Evolutionary conservation across 2,888 invertebrate species (phyloP).

Genomic region (Andrena chrysosceles): DNA sequence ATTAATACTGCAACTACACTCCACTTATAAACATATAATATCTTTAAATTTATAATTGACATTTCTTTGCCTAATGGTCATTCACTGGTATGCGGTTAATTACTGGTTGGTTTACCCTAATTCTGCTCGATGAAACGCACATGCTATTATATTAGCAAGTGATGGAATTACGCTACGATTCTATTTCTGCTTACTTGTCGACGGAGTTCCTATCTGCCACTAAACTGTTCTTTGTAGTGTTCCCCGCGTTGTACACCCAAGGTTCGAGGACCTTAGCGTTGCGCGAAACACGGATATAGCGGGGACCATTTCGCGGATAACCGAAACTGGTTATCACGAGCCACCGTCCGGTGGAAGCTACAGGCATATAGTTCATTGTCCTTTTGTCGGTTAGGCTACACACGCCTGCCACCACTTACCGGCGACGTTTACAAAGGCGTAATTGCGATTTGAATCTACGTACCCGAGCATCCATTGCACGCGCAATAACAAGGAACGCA

Average conservation of each 20-base stretch:
- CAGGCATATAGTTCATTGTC: constrained; percentile 69
- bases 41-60: no score
- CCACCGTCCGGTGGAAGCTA: constrained; percentile 56
- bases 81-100: no score
- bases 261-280: constrained; percentile 1
- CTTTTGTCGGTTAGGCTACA: constrained; percentile 67
- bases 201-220: not conserved
- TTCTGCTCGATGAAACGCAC: no score
- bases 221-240: not conserved
- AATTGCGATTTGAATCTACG: constrained; percentile 60
- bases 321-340: constrained; percentile 74
- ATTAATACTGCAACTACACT: no score
- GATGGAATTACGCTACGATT: no score
- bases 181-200: not conserved
- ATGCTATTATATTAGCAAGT: no score
- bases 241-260: not conserved
- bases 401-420: constrained; percentile 49
- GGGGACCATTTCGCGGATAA: constrained; percentile 58
- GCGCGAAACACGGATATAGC: constrained; percentile 17
- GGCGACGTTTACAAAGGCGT: constrained; percentile 57
- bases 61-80: no score
- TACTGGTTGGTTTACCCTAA: no score
- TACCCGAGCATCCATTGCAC: constrained; percentile 40
- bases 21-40: no score
- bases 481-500: constrained; percentile 45